Percentiles rank a stretch among this genome's conserved stretches.
Conservation (phyloP, 2,113 vertebrate genomes). For the Pluvianellus socialis region DNA sequence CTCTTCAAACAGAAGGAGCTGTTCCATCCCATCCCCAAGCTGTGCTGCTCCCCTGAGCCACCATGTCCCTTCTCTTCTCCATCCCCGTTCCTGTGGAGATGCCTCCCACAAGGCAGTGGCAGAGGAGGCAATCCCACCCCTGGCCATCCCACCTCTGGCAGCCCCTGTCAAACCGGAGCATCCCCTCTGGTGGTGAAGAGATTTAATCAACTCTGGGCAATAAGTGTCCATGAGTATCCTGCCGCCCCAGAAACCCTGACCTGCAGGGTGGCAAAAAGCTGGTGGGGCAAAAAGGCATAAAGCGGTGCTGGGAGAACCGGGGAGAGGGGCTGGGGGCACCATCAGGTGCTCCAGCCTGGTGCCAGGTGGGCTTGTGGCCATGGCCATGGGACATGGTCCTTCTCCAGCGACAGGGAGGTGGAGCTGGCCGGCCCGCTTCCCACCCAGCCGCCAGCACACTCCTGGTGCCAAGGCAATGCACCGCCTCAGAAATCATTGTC, state of each 20-base stretch:
- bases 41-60: rapidly evolving
- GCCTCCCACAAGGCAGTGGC: background rate
- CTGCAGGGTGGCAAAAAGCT: background rate
- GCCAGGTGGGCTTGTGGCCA: background rate
- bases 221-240: rapidly evolving
- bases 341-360: background rate
- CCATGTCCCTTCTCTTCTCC: background rate
- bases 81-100: rapidly evolving
- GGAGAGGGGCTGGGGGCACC: background rate
- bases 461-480: rapidly evolving
- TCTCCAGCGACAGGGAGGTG: background rate
- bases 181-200: background rate
- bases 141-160: background rate
- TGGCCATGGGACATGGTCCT: rapidly evolving
- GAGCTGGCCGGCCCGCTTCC: background rate
- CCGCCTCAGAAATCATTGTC: background rate
- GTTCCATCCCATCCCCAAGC: rapidly evolving
- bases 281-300: background rate
- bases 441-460: background rate
- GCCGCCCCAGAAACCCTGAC: rapidly evolving
- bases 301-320: rapidly evolving
- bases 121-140: background rate
- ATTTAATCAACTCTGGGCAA: rapidly evolving
- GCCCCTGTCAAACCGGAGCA: too few relatives aligned
- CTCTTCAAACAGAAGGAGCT: background rate